Conservation (phyloP, 64 coral and sea anemone species). For the Stichodactyla helianthus region DNA sequence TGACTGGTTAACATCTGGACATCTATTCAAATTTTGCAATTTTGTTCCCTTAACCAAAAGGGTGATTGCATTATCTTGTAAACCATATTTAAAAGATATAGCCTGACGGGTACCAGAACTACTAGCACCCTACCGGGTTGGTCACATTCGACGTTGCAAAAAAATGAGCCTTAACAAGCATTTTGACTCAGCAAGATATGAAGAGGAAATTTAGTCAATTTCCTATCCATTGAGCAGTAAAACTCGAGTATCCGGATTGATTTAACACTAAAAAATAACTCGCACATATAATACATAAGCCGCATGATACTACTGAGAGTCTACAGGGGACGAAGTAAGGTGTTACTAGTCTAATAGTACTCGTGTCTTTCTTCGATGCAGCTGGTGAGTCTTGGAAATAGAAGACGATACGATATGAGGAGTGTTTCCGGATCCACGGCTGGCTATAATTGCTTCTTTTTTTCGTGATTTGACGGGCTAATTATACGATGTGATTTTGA, state of each 20-base stretch:
- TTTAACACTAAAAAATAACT: constrained; percentile 25
- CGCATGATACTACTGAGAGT: not conserved
- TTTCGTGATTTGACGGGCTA: constrained; percentile 13
- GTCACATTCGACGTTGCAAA: not conserved
- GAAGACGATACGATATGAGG: not conserved
- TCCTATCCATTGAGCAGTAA: constrained; percentile 5
- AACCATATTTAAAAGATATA: not conserved
- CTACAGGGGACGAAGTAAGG: not conserved
- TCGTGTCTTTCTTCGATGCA: not conserved
- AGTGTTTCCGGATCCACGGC: constrained; percentile 1
- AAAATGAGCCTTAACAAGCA: not conserved
- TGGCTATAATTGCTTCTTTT: constrained; percentile 12
- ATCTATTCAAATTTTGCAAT: constrained; percentile 17
- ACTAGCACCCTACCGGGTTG: constrained; percentile 2
- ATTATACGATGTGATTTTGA: constrained; percentile 6
- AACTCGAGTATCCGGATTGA: constrained; percentile 30
- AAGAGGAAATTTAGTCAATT: constrained; percentile 32
- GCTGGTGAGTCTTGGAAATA: not conserved
- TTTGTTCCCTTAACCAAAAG: not conserved
- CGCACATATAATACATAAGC: not conserved
- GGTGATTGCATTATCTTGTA: constrained; percentile 4
- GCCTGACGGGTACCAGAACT: not conserved
- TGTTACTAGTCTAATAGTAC: not conserved
- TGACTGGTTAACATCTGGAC: constrained; percentile 15
- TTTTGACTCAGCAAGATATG: constrained; percentile 19